Percentiles rank a stretch among this genome's conserved stretches.
Conservation (phyloP, 1,140 invertebrate genomes). For the Mizuhopecten yessoensis region DNA sequence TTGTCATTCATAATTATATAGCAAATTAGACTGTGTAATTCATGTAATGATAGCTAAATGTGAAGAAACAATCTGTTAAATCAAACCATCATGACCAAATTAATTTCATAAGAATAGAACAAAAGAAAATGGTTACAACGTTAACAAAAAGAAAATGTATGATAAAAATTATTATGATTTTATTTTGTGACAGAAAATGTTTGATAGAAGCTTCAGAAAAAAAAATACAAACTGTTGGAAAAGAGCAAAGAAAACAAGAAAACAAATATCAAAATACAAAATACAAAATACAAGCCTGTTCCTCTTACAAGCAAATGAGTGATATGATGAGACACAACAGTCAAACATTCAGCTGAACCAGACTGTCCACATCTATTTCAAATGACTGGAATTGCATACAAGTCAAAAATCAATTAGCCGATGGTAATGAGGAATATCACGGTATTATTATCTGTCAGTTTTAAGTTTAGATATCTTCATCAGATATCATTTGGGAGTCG, state of each 20-base stretch:
- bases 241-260: neutral
- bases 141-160: neutral
- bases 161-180: neutral
- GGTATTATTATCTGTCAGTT: neutral
- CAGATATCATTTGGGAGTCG: constrained; percentile 62
- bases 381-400: too few relatives aligned
- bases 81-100: neutral
- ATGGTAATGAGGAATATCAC: neutral
- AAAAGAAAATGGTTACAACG: neutral
- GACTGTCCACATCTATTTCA: neutral
- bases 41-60: neutral
- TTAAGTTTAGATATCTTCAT: constrained; percentile 60
- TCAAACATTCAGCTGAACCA: constrained; percentile 17
- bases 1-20: too few relatives aligned
- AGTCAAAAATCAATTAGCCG: neutral
- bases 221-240: neutral
- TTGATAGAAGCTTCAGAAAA: constrained; percentile 17
- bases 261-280: constrained; percentile 7
- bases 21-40: neutral
- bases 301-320: neutral
- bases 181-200: constrained; percentile 10
- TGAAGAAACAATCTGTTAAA: neutral
- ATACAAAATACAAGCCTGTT: neutral
- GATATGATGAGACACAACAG: neutral
- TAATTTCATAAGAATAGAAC: neutral